phyloP scores from a whole-genome alignment of 2,797 vertebrate species.

The Melanotaenia parkinsoni region DNA sequence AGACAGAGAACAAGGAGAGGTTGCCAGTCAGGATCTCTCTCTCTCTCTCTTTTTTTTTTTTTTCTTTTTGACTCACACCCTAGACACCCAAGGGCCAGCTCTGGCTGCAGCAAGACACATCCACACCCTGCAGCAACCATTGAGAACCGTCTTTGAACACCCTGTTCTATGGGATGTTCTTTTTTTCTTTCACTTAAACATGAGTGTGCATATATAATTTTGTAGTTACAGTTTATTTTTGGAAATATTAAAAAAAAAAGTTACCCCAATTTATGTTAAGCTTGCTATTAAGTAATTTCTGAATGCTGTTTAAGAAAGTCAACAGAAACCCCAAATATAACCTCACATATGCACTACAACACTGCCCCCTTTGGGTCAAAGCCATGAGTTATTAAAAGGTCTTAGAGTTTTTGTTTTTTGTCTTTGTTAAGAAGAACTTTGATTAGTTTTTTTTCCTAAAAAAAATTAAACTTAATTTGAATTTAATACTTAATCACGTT shows the following conservation, averaged over 20 bases:
- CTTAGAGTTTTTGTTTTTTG: not conserved
- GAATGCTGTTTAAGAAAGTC: not conserved
- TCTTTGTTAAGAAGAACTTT: not conserved
- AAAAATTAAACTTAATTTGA: not conserved
- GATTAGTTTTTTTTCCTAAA: too few species aligned
- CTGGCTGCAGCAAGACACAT: too few species aligned
- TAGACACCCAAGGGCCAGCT: too few species aligned
- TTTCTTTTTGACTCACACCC: too few species aligned
- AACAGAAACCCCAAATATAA: not conserved
- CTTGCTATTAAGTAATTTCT: not conserved
- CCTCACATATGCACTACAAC: not conserved
- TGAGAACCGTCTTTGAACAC: too few species aligned
- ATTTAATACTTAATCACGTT: not conserved
- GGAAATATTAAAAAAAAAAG: not conserved
- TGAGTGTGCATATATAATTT: not conserved
- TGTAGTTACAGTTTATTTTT: not conserved
- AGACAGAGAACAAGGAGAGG: too few species aligned
- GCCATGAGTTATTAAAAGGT: not conserved
- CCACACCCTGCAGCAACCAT: too few species aligned
- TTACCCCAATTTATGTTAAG: not conserved
- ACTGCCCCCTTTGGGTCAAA: slow-evolving; percentile 50
- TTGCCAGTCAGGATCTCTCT: too few species aligned
- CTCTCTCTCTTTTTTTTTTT: too few species aligned
- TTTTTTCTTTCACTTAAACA: not conserved
- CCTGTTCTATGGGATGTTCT: too few species aligned